phyloP scores from a whole-genome alignment of 2,113 vertebrate genomes.

The Oreochromis spilurus region DNA sequence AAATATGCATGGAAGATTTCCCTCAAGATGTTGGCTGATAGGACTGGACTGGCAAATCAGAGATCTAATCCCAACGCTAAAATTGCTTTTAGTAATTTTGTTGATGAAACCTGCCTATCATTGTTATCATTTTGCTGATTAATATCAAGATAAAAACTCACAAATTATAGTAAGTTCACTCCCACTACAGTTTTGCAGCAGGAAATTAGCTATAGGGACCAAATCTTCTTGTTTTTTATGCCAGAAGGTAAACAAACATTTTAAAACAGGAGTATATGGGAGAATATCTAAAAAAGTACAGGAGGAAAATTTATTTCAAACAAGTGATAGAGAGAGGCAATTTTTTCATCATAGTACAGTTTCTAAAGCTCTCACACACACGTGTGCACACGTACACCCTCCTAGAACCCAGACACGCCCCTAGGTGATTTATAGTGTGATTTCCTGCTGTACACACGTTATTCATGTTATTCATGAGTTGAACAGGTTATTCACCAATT shows the following conservation, averaged over 20 bases:
- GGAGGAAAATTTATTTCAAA: background rate
- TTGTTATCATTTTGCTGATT: background rate
- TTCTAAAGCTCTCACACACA: background rate
- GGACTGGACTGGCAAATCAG: background rate
- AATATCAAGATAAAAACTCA: background rate
- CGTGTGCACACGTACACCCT: background rate
- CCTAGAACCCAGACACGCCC: background rate
- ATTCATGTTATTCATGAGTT: background rate
- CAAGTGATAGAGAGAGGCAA: background rate
- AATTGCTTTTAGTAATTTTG: constrained; percentile 7
- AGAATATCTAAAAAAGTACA: background rate
- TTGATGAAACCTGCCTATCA: background rate
- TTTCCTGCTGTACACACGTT: background rate
- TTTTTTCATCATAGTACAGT: background rate
- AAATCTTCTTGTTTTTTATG: background rate
- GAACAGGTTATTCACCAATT: background rate
- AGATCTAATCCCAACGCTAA: background rate
- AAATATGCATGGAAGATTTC: constrained; percentile 21
- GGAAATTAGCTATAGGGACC: background rate
- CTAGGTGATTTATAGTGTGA: background rate
- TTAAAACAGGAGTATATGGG: background rate
- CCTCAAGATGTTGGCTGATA: constrained; percentile 6
- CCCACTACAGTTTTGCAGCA: background rate
- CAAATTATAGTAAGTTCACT: background rate
- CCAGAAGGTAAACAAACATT: background rate